Conservation (phyloP, 1,140 invertebrate genomes). For the Sycophaga agraensis region DNA sequence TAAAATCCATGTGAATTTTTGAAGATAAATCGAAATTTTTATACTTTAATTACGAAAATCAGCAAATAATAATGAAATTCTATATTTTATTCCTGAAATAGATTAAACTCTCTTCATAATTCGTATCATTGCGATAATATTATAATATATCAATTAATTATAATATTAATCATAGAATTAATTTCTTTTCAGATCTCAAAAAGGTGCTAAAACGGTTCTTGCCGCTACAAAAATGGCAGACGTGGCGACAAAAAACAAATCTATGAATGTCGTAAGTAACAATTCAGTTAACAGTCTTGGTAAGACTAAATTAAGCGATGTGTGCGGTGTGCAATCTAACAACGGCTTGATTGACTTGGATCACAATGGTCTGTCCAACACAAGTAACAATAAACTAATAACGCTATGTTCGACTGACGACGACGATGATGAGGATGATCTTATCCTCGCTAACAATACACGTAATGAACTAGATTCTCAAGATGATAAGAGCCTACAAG, state of each 20-base stretch:
- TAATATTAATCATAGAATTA: no score
- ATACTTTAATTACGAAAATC: no score
- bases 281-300: slow-evolving; percentile 32
- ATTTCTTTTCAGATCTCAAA: slow-evolving; percentile 5
- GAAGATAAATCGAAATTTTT: no score
- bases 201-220: slow-evolving; percentile 3
- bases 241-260: slow-evolving; percentile 49
- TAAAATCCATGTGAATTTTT: no score
- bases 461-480: slow-evolving; percentile 42
- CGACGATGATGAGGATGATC: slow-evolving; percentile 44
- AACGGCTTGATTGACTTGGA: slow-evolving; percentile 55
- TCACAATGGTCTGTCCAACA: slow-evolving; percentile 45
- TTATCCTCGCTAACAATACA: slow-evolving; percentile 44
- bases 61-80: no score
- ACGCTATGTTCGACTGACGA: slow-evolving; percentile 48
- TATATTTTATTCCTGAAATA: no score
- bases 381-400: slow-evolving; percentile 51
- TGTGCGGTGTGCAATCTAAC: slow-evolving; percentile 57
- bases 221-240: slow-evolving; percentile 47
- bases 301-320: slow-evolving; percentile 24
- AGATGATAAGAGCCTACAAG: slow-evolving; percentile 53
- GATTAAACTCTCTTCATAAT: no score
- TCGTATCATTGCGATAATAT: slow-evolving; percentile 4
- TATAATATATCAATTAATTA: no score
- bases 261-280: slow-evolving; percentile 56